Base-by-base conservation (phyloP, 2,113 vertebrate species). In the Phodopus roborovskii region DNA sequence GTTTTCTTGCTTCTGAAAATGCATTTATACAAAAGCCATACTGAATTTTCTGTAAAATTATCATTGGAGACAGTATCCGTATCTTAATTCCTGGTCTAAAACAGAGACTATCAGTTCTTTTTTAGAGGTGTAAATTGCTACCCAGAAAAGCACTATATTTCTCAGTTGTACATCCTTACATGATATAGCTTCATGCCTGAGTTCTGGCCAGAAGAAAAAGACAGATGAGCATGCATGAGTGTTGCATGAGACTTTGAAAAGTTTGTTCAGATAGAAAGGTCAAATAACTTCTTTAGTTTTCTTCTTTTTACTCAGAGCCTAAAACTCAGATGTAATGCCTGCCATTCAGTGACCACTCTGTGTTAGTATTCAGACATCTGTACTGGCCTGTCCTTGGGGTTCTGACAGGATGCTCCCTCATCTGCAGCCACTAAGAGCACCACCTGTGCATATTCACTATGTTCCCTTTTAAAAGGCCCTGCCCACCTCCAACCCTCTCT, bases 41-140 rank as follows among this genome's bases (percentile, higher is more conserved):
- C 70, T 73, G n/a, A 85, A 73, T 96, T 92, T 95, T 96, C 64
- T 88, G 8, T 83, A 78, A 95, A 90, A 70, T 30, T 33, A 16
- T 82, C 70, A 62, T 36, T 92, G 45, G 83, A 92, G 66, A 68
- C 7, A 42, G 70, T 58, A 24, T 71, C 45, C 36, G 42, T 90
- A 89, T 90, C 89, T 48, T 86, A 48, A 78, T 82, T 93, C 19
- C 19, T 17, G 94, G 3, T 58, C 12, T 77, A 24, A 82, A 77
- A 10, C 58, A 87, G 74, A 92, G 45, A 78, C 39, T 77, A 83
- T 26, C 16, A 77, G 17, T 64, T 83, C 45, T 60, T 82, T 90
- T 96, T 77, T 90, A 64, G 30, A 64, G 17, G 3, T 58, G 13
- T 48, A 71, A 20, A 68, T 60, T 96, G 60, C 33, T 70, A 85